These are phyloP conservation scores for Eolophus roseicapilla DNA, from an alignment of 2,113 vertebrate species.

Conservation along the genomic window DNA sequence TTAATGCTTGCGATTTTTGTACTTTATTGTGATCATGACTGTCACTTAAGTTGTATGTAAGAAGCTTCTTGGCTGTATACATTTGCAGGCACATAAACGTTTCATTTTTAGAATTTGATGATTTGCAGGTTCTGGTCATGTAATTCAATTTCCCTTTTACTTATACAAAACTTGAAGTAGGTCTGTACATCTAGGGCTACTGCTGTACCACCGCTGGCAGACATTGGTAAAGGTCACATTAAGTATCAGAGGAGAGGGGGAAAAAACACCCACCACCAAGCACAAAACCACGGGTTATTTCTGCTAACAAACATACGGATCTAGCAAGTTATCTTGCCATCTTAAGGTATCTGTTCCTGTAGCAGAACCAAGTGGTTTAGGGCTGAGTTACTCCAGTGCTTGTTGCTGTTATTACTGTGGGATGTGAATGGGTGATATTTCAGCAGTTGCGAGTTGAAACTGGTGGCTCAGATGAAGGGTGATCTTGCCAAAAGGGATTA, in stretches of 20 bases:
- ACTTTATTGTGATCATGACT: background rate
- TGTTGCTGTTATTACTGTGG: background rate
- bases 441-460: background rate
- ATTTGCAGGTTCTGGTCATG: background rate
- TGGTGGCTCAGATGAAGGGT: background rate
- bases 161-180: background rate
- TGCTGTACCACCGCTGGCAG: background rate
- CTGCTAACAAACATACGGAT: accelerated
- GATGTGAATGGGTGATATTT: background rate
- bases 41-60: background rate
- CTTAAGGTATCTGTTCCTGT: background rate
- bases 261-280: background rate
- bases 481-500: background rate
- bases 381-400: accelerated
- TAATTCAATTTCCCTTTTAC: no score
- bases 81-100: background rate
- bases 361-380: background rate
- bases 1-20: background rate
- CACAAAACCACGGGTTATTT: background rate
- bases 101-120: background rate
- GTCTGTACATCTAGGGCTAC: background rate
- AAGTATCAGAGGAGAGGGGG: background rate
- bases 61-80: background rate
- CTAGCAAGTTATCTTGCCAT: background rate
- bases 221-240: background rate